phyloP scores from a whole-genome alignment of 2,888 invertebrate species.

The Micoletzkya japonica region DNA sequence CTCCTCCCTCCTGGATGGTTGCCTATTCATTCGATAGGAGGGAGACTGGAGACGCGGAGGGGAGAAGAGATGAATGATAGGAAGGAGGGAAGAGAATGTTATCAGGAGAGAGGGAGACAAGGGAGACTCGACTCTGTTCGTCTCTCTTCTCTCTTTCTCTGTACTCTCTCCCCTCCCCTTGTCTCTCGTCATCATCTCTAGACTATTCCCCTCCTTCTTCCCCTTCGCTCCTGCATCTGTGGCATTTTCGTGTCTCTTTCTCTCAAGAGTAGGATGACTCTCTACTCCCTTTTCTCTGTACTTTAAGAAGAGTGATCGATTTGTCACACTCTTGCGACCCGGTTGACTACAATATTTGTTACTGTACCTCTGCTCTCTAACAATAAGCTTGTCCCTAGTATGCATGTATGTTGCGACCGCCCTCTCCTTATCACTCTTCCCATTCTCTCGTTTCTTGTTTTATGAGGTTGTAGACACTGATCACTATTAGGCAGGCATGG shows the following conservation, averaged over 20 bases:
- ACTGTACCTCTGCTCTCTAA: no score
- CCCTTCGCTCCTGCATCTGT: constrained; percentile 25
- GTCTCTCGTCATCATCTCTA: neutral
- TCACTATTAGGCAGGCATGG: no score
- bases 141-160: constrained; percentile 12
- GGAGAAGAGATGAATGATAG: neutral
- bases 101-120: constrained; percentile 24
- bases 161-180: neutral
- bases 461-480: neutral
- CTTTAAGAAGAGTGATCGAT: no score
- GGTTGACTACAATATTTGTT: no score
- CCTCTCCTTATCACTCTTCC: constrained; percentile 26
- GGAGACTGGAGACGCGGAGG: neutral
- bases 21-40: no score
- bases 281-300: no score
- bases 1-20: no score
- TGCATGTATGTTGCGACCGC: neutral
- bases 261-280: no score
- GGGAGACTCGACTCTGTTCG: constrained; percentile 6
- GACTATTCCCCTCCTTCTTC: constrained; percentile 17
- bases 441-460: constrained; percentile 35
- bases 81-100: neutral
- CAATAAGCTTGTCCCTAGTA: no score
- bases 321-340: no score
- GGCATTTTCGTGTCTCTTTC: constrained; percentile 18